Evolutionary conservation across 2,888 invertebrate species (phyloP), one percentile per base, ranked within the genome.

Genomic region (Chouioia cunea): DNA sequence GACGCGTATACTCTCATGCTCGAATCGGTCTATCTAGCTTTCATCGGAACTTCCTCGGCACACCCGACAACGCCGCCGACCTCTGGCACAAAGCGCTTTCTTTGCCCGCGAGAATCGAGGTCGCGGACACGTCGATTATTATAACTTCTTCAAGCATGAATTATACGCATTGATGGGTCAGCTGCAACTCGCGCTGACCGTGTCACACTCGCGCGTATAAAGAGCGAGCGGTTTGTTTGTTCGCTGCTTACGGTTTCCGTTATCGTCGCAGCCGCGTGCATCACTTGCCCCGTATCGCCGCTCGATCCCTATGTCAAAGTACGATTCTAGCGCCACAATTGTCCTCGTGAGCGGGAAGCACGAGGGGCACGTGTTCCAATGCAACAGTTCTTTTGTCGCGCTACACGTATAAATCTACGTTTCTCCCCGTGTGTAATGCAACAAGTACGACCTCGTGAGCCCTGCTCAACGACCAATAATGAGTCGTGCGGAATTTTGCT

Each of bases 251-350:
- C 75, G 71, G 76, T 77, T 77, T 76, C 75, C 75, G 78, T 75
- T 77, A 76, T 78, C 79, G 76, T 80, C 85, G 75, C 83, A 86
- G 75, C 83, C 84, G 74, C 83, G 83, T 75, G 86, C 86, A 77
- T 86, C 58, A 73, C 54, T 58, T 70, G 66, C 70, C 64, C 66
- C 63, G 71, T 69, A 73, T 70, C 69, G 70, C 69, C 58, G 60
- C 58, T 23, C 46, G 53, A 62, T 44, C 23, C 65, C 63, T 57
- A 70, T 70, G 64, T 70, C 65, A 70, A 70, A 70, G 70, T 65
- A 47, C 12, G 70, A 70, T 70, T 47, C 47, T 10, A 18, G 52
- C 43, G 14, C 27, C 47, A 50, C 44, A 63, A 56, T 67, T 67
- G 67, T 67, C 53, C 53, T 20, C 67, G 48, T 56, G 20, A 48